A percentile compares a stretch with the other conserved stretches of the same genome.
Evolutionary conservation across 2,888 invertebrate species (phyloP).

Genomic region (Cynaeus angustus): DNA sequence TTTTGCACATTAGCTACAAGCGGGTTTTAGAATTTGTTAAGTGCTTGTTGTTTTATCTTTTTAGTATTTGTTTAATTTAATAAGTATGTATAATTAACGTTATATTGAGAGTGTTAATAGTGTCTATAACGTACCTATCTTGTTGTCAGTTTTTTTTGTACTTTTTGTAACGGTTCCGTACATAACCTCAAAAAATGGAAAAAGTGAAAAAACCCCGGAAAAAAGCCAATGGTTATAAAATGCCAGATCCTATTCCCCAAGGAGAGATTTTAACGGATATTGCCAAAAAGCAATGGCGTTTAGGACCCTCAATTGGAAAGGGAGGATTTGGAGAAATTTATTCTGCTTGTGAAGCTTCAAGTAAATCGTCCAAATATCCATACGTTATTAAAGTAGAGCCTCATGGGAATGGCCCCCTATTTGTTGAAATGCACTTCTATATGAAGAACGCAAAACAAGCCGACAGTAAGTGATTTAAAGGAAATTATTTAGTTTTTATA

Average conservation of each 20-base stretch:
- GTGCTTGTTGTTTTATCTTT: too few species aligned
- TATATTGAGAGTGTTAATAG: too few species aligned
- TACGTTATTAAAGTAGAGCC: conserved; percentile 92
- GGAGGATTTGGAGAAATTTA: conserved; percentile 98
- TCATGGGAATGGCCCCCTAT: conserved; percentile 93
- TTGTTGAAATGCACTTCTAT: conserved; percentile 95
- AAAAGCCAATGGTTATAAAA: conserved; percentile 73
- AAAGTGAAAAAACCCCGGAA: conserved; percentile 52
- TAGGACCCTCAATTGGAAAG: conserved; percentile 90
- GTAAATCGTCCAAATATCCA: conserved; percentile 74
- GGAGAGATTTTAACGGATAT: conserved; percentile 87
- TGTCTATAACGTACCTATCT: too few species aligned
- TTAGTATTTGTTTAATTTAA: too few species aligned
- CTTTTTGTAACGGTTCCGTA: too few species aligned
- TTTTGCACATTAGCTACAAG: too few species aligned
- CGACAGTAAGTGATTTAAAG: conserved; percentile 75
- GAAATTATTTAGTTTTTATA: background rate
- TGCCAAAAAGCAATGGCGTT: conserved; percentile 86
- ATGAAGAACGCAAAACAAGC: conserved; percentile 82
- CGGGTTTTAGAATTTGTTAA: too few species aligned
- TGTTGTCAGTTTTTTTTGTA: too few species aligned
- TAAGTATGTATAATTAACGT: too few species aligned
- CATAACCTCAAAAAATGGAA: conserved; percentile 44
- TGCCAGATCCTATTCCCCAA: conserved; percentile 82
- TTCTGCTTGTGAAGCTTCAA: conserved; percentile 79